Evolutionary conservation across 1,140 invertebrate genomes (phyloP).

Genomic region (Rhagoletis zephyria): DNA sequence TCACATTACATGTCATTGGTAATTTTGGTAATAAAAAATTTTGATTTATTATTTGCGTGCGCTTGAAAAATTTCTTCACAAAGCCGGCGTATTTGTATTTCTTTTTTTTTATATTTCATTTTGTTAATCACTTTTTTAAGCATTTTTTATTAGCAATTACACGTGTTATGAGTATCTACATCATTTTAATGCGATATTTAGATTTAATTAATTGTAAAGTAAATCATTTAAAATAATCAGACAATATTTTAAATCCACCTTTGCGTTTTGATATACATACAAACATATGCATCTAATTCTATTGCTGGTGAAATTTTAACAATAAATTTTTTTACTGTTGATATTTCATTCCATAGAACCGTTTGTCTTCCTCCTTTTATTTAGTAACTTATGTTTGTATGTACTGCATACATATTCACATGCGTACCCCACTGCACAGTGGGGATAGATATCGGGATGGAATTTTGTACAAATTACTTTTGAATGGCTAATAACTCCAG

Average conservation of each 20-base stretch:
- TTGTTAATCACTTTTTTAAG: background rate
- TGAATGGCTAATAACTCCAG: too few species aligned
- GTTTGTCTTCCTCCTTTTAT: background rate
- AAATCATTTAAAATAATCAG: background rate
- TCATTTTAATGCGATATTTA: slow-evolving; percentile 8
- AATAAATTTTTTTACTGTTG: background rate
- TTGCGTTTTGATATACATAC: background rate
- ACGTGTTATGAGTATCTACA: background rate
- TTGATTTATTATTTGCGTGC: slow-evolving; percentile 41
- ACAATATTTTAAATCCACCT: background rate
- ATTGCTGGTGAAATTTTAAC: background rate
- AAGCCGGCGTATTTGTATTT: background rate
- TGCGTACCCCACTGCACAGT: too few species aligned
- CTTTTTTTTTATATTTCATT: background rate
- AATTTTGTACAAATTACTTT: too few species aligned
- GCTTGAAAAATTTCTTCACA: slow-evolving; percentile 26
- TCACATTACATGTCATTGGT: slow-evolving; percentile 15
- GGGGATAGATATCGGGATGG: too few species aligned
- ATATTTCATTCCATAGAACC: background rate
- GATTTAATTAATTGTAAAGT: slow-evolving; percentile 28
- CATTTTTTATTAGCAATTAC: background rate
- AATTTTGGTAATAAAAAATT: slow-evolving; percentile 38
- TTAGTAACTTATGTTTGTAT: too few species aligned
- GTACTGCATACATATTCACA: too few species aligned
- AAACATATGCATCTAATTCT: background rate